Conservation (phyloP, 2,797 vertebrate genomes). For the Cebuella pygmaea region DNA sequence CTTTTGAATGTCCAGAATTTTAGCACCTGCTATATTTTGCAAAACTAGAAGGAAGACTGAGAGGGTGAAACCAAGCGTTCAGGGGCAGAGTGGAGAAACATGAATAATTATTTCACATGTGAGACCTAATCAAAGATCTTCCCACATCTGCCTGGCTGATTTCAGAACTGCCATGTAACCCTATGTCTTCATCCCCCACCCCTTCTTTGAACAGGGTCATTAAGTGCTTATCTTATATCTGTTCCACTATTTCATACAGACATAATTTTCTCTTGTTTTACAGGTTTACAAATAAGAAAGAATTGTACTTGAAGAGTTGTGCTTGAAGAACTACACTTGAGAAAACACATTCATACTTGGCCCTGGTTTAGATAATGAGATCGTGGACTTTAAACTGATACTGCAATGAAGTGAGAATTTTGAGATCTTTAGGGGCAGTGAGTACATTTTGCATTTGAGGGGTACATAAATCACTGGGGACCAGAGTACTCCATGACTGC, state of each 20-base stretch:
- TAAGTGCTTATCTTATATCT: background rate
- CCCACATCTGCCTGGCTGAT: background rate
- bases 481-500: background rate
- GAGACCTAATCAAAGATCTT: background rate
- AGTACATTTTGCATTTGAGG: background rate
- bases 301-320: background rate
- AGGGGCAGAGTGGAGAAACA: background rate
- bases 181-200: too few species aligned
- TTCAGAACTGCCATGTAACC: background rate
- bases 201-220: background rate
- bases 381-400: background rate
- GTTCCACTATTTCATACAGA: background rate
- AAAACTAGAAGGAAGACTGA: background rate
- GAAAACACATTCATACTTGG: background rate
- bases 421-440: background rate
- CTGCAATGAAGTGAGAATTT: background rate
- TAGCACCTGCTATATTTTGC: background rate
- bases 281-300: background rate
- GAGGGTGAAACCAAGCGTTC: background rate
- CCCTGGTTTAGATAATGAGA: background rate
- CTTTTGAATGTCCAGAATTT: background rate
- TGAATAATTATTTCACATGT: background rate
- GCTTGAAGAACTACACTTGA: background rate
- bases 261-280: background rate
- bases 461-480: background rate